Evolutionary conservation across 2,888 invertebrate genomes (phyloP), one percentile per base, ranked within the genome.

Genomic region (Ophraella communa): DNA sequence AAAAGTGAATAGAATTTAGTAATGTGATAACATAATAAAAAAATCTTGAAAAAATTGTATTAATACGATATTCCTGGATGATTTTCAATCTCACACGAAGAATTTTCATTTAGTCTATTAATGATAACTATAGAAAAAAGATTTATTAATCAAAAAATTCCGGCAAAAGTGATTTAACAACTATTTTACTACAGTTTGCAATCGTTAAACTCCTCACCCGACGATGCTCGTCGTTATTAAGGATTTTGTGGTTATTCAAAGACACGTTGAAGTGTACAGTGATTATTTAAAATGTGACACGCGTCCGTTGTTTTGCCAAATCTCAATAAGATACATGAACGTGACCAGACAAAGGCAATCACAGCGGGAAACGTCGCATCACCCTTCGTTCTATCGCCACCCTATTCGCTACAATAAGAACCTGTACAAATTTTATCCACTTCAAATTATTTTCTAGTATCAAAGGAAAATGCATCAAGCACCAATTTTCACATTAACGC

Each of bases 231-330:
- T n/a, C n/a, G 14, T 5, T 14, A 7, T 18, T 44, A 44, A 44
- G 8, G 7, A 4, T 45, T 10, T 45, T 45, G 45, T 21, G 21
- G 27, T 49, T 18, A 49, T 49, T 24, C 17, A 56, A 45, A 59
- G 66, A 69, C 64, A 65, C 30, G 59, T 52, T 68, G 70, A 68
- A 73, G 74, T 71, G 73, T 66, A 68, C 72, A 77, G 78, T 80
- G 79, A 80, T 80, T 80, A 79, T 79, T 79, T 79, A 79, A 79
- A 80, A 73, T 75, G 68, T 69, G 78, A 77, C 81, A 81, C 81
- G 81, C 80, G 81, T 73, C 66, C 65, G 65, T 75, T 76, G 75
- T 76, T 73, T 69, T 68, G 65, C 62, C 57, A 53, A 42, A 27
- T 54, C 64, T 60, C 61, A 66, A 68, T 65, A 63, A 68, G 65